Percentiles rank a stretch among this genome's conserved stretches.
phyloP scores from a whole-genome alignment of 2,113 vertebrate species.

The Myotis lucifugus region DNA sequence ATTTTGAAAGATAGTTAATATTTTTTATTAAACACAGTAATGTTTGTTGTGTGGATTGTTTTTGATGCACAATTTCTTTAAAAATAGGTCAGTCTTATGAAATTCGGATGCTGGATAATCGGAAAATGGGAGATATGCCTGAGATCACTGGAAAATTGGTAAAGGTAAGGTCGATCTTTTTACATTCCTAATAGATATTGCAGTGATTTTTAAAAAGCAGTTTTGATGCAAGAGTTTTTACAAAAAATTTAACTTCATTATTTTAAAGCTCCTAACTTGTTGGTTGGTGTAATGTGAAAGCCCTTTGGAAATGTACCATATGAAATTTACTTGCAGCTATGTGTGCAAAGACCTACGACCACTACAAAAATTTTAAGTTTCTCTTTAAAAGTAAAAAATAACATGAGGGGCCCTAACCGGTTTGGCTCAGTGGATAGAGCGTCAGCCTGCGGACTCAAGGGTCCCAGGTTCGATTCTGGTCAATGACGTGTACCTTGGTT shows the following conservation, averaged over 20 bases:
- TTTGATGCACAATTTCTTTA: conserved; percentile 62
- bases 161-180: conserved; percentile 87
- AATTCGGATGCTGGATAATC: conserved; percentile 95
- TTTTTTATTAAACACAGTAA: conserved; percentile 5
- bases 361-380: neutral
- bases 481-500: too few relatives aligned
- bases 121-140: conserved; percentile 92
- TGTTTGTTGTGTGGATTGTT: conserved; percentile 17
- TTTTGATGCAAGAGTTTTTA: neutral
- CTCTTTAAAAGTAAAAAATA: conserved; percentile 10
- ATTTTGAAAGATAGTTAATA: neutral
- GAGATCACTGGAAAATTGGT: conserved; percentile 94
- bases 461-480: too few relatives aligned
- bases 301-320: neutral
- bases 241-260: neutral
- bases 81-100: conserved; percentile 95
- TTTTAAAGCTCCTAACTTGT: neutral
- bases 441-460: too few relatives aligned
- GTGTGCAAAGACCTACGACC: neutral
- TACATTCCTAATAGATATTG: neutral
- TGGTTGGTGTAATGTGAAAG: neutral
- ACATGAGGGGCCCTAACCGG: neutral
- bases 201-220: neutral
- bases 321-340: neutral
- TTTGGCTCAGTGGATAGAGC: too few relatives aligned